Conservation (phyloP, 2,888 invertebrate genomes). For the Eumacrocentrus americanus region DNA sequence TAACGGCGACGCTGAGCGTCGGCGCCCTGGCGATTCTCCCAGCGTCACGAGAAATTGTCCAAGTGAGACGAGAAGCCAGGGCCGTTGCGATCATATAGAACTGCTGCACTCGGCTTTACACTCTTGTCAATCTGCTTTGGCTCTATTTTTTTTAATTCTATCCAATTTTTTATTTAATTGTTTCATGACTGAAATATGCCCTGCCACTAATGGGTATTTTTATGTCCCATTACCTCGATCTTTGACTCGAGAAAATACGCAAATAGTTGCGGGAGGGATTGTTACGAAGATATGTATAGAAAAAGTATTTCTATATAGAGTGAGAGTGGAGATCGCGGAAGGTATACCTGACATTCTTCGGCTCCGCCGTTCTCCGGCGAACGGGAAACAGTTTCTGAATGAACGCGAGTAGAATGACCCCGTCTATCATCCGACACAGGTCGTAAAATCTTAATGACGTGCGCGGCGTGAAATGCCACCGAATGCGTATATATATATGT, state of each 20-base stretch:
- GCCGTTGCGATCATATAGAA: constrained; percentile 18
- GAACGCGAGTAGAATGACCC: constrained; percentile 45
- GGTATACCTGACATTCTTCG: too few relatives aligned
- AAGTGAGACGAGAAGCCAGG: constrained; percentile 37
- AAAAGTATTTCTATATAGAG: too few relatives aligned
- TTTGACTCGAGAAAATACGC: too few relatives aligned
- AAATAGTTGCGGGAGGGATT: too few relatives aligned
- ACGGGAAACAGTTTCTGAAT: constrained; percentile 37
- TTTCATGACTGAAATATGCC: too few relatives aligned
- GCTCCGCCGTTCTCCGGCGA: neutral
- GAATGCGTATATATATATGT: constrained; percentile 35
- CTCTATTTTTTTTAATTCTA: too few relatives aligned
- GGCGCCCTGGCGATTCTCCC: constrained; percentile 12
- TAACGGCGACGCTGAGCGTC: constrained; percentile 4
- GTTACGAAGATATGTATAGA: too few relatives aligned
- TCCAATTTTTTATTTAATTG: too few relatives aligned
- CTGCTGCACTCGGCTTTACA: neutral
- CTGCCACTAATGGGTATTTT: too few relatives aligned
- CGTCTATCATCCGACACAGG: constrained; percentile 46
- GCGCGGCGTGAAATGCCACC: constrained; percentile 42
- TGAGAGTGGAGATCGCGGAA: too few relatives aligned
- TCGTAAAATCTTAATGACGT: constrained; percentile 53
- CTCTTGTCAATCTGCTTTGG: too few relatives aligned
- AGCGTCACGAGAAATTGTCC: constrained; percentile 17
- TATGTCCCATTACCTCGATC: too few relatives aligned